Evolutionary conservation across 1,140 invertebrate species (phyloP), one percentile per base, ranked within the genome.

Genomic region (Zaprionus inermis): DNA sequence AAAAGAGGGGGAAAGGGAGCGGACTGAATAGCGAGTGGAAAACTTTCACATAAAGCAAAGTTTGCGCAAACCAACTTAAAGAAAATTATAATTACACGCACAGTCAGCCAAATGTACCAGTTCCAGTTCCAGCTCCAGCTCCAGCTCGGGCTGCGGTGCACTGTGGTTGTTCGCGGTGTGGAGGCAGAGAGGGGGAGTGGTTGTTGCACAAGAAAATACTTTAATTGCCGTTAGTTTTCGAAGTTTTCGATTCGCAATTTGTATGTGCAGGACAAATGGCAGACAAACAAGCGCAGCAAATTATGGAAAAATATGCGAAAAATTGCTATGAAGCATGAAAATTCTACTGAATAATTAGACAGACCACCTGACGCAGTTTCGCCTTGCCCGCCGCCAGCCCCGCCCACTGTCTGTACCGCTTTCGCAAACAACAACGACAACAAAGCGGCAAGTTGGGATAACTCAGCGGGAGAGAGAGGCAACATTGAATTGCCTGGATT

Each of bases 81-180:
- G 83, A 88, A 88, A 88, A 88, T 88, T 88, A 88, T 88, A 88
- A 88, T 88, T 88, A 88, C 84, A 88, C 83, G 83, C 83, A 89
- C 83, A 88, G 83, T 88, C 83, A 88, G 83, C 83, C 84, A 88
- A 86, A 88, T 76, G 59, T 49, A 76, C 18, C 49, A 54, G 49
- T 64, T 51, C 51, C 51, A 11, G 44, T 22, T 22, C 10, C 9
- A 12, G 44, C 10, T 22, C 61, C 51, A 81, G 75, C 51, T 85
- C 72, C 64, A 44, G 44, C n/a, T 60, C 36, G 66, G 72, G 55
- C 49, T 76, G 67, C 63, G 67, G 57, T 32, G 28, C 51, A 14
- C 57, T 2, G 3, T 5, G 5, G n/a, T n/a, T n/a, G n/a, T n/a
- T n/a, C n/a, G n/a, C n/a, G n/a, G n/a, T n/a, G n/a, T n/a, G n/a